phyloP scores from a whole-genome alignment of 1,140 invertebrate species.

The Trichomalopsis sarcophagae region DNA sequence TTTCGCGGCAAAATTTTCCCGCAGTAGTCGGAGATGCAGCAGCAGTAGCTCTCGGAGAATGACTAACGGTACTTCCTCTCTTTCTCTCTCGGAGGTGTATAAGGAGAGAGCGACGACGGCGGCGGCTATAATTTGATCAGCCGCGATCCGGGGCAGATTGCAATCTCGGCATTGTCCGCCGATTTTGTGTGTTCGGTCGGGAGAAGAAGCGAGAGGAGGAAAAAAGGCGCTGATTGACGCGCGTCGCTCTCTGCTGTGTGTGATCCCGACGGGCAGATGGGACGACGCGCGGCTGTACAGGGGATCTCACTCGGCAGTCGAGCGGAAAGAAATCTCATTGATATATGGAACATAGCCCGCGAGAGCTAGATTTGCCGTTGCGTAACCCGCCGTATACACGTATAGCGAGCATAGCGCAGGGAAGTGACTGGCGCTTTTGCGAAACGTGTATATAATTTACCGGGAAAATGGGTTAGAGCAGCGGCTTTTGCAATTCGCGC shows the following conservation, averaged over 20 bases:
- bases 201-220: neutral
- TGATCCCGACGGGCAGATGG: constrained; percentile 3
- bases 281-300: neutral
- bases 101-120: neutral
- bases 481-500: neutral
- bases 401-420: neutral
- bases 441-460: constrained; percentile 4
- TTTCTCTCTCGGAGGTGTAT: neutral
- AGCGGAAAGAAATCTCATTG: constrained; percentile 13
- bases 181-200: constrained; percentile 1
- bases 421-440: constrained; percentile 12
- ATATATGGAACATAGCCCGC: neutral
- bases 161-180: constrained; percentile 28
- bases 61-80: neutral
- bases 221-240: neutral
- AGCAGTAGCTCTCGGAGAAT: neutral
- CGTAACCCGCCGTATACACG: neutral
- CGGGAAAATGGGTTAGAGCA: neutral
- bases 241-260: neutral
- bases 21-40: neutral
- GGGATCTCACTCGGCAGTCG: neutral
- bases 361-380: neutral
- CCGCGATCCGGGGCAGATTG: constrained; percentile 26
- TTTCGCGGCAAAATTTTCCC: constrained; percentile 3
- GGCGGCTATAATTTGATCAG: constrained; percentile 10